Conservation (phyloP, 1,140 invertebrate species). For the Drosophila teissieri region DNA sequence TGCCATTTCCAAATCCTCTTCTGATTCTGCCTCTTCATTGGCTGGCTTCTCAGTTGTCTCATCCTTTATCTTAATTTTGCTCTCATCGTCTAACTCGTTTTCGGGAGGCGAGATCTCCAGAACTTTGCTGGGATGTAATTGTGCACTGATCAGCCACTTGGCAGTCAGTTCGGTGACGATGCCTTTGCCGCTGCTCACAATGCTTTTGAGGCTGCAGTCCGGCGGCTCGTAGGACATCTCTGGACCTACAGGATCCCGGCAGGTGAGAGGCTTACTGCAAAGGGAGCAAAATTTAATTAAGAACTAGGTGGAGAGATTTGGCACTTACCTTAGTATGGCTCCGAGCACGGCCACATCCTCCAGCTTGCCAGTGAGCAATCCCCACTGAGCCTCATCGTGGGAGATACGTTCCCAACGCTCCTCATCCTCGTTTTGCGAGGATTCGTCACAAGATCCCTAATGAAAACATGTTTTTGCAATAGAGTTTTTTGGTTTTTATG, state of each 20-base stretch:
- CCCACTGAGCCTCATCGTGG: conserved; percentile 94
- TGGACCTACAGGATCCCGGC: conserved; percentile 78
- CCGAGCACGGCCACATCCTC: conserved; percentile 94
- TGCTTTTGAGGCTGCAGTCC: conserved; percentile 89
- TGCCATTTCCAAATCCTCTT: conserved; percentile 21
- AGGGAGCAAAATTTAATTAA: neutral
- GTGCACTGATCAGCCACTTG: conserved; percentile 90
- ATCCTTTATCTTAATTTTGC: conserved; percentile 10
- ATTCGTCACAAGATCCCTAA: conserved; percentile 82
- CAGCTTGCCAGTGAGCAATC: conserved; percentile 92
- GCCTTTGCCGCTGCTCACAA: conserved; percentile 92
- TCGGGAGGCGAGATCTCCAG: conserved; percentile 65
- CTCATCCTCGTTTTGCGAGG: conserved; percentile 85
- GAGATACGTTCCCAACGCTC: conserved; percentile 93
- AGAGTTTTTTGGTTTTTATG: neutral
- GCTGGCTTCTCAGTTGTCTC: neutral
- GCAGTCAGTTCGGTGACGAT: conserved; percentile 93
- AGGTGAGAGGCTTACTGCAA: conserved; percentile 58
- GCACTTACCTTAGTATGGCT: conserved; percentile 87
- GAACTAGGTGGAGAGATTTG: neutral
- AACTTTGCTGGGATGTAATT: conserved; percentile 87
- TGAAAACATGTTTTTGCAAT: neutral
- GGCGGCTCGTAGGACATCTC: conserved; percentile 87
- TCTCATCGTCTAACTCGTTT: conserved; percentile 47
- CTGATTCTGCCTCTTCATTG: conserved; percentile 15